Evolutionary conservation across 2,888 invertebrate species (phyloP), one percentile per base, ranked within the genome.

Genomic region (Xestia xanthographa): DNA sequence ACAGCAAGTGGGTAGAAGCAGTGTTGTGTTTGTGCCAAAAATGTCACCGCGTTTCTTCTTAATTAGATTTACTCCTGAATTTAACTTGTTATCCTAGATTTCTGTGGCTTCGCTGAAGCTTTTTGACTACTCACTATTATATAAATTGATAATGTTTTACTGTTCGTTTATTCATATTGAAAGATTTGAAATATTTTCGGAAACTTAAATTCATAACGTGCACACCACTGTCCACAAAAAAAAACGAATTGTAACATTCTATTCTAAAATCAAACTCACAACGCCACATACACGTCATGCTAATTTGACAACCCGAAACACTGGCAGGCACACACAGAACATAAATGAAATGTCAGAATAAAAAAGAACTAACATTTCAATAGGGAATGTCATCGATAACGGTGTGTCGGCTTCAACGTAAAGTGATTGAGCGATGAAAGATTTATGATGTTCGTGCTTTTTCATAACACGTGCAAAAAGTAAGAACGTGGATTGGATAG

Each of bases 21-120:
- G 22, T 73, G 48, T 63, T 71, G 67, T 60, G 48, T 65, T 75
- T 75, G 74, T 79, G 86, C 86, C 84, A 86, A 86, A 81, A 75
- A 75, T 71, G 58, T 75, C 79, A 72, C 60, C 66, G 48, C 63
- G 58, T 38, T 75, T 67, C 69, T 68, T 66, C 68, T 66, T 73
- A 74, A 73, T 69, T 73, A 73, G 60, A 86, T 79, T 77, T 77
- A 68, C 71, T 60, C 38, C 29, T 60, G 60, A 83, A 73, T 80
- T 71, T 67, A 62, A 60, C 58, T 60, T 72, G 58, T 73, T 77
- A 73, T 45, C 38, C 67, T 65, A 76, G 72, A 84, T 80, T 45
- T 50, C 29, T 66, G 72, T 58, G 48, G 53, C 12, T 70, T 11
- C 60, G 29, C 29, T 22, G 11, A 56, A 66, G 34, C 50, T 70